Conservation (phyloP, 2,797 vertebrate genomes). For the Cichlasoma orientale region DNA sequence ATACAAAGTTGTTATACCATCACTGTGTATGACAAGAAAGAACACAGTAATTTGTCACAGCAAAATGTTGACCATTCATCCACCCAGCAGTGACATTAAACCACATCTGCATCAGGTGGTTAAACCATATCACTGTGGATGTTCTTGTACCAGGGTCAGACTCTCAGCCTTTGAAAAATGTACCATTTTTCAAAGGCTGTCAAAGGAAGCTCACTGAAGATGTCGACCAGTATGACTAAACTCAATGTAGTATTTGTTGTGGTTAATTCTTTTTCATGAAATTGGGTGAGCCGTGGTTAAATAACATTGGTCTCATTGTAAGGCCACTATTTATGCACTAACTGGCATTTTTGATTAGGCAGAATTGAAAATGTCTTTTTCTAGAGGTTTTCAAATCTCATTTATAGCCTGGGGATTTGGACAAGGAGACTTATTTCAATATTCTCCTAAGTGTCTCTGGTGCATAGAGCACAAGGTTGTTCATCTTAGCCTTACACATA, state of each 20-base stretch:
- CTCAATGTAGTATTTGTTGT: background rate
- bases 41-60: background rate
- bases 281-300: background rate
- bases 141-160: background rate
- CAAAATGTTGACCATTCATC: background rate
- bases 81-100: background rate
- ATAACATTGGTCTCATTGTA: background rate
- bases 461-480: background rate
- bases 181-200: background rate
- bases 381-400: background rate
- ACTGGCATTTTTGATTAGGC: background rate
- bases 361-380: background rate
- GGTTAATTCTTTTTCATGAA: background rate
- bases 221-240: background rate
- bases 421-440: background rate
- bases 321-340: background rate
- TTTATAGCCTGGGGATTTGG: background rate
- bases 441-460: background rate
- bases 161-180: background rate
- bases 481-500: background rate
- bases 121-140: background rate
- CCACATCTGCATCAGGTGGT: background rate
- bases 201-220: background rate
- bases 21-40: background rate
- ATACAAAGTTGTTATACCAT: background rate